Evolutionary conservation across 2,113 vertebrate genomes (phyloP).

Genomic region (Scophthalmus maximus): DNA sequence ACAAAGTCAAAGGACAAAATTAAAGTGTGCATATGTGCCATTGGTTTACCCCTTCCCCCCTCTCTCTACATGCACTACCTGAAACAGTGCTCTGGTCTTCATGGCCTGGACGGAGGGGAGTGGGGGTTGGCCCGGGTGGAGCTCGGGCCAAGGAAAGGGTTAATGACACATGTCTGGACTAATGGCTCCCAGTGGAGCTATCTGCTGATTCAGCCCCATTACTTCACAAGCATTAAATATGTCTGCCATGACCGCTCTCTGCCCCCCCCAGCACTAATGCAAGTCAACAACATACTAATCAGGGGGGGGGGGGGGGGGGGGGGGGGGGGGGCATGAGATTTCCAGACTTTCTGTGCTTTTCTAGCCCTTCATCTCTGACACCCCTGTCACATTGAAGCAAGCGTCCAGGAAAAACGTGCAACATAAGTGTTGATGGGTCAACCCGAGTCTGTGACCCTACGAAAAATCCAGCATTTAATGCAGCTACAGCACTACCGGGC

Average conservation of each 20-base stretch:
- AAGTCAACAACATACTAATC: constrained; percentile 85
- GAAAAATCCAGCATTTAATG: too few relatives aligned
- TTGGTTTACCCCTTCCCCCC: constrained; percentile 17
- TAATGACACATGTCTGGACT: constrained; percentile 86
- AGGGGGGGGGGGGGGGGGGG: constrained; percentile 69
- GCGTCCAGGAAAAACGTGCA: constrained; percentile 25
- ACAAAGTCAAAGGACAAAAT: constrained; percentile 23
- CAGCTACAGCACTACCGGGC: constrained; percentile 9
- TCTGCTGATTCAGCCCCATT: constrained; percentile 90
- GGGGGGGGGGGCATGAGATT: too few relatives aligned
- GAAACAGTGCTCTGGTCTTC: constrained; percentile 45
- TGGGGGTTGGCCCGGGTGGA: constrained; percentile 34
- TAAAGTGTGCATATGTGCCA: constrained; percentile 10
- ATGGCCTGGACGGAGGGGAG: constrained; percentile 17
- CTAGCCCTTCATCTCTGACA: too few relatives aligned
- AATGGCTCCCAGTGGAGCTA: constrained; percentile 87
- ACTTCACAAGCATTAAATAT: constrained; percentile 90
- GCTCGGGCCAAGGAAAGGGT: constrained; percentile 83
- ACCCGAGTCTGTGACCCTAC: constrained; percentile 30
- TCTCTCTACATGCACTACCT: constrained; percentile 42
- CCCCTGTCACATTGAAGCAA: too few relatives aligned
- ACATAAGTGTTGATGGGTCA: constrained; percentile 52
- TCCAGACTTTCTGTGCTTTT: too few relatives aligned
- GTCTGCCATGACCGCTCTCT: constrained; percentile 84
- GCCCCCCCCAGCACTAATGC: constrained; percentile 81